Conservation (phyloP, 2,888 invertebrate species). For the Sarcophaga carnaria region DNA sequence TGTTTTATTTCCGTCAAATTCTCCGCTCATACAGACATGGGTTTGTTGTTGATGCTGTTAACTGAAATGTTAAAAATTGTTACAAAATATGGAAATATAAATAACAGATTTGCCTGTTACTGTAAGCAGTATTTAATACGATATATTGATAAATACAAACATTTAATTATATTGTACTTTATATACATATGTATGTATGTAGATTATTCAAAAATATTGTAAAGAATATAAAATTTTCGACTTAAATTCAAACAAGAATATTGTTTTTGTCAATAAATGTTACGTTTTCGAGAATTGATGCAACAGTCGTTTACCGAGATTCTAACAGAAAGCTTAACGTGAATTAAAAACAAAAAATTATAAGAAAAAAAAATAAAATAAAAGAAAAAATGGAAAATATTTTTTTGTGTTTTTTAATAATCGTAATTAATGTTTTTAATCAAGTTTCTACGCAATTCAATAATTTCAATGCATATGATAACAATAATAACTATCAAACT, state of each 20-base stretch:
- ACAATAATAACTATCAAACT: neutral
- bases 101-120: too few species aligned
- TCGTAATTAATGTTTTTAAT: neutral
- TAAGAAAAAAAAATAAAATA: neutral
- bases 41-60: too few species aligned
- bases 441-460: conserved; percentile 34
- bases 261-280: conserved; percentile 49
- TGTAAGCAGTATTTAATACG: too few species aligned
- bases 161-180: conserved; percentile 12
- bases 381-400: conserved; percentile 38
- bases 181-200: neutral
- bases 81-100: too few species aligned
- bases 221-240: neutral
- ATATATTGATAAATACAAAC: conserved; percentile 26
- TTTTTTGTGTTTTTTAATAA: conserved; percentile 15
- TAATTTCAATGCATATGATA: neutral
- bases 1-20: too few species aligned
- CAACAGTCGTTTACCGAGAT: conserved; percentile 45
- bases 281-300: conserved; percentile 18
- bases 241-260: conserved; percentile 22
- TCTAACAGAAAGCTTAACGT: conserved; percentile 43
- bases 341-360: neutral
- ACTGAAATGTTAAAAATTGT: too few species aligned
- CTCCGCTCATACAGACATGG: too few species aligned
- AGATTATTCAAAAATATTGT: neutral